These are phyloP conservation scores for Petrocephalus sullivani DNA, from an alignment of 2,797 vertebrate genomes.

Conservation along the genomic window DNA sequence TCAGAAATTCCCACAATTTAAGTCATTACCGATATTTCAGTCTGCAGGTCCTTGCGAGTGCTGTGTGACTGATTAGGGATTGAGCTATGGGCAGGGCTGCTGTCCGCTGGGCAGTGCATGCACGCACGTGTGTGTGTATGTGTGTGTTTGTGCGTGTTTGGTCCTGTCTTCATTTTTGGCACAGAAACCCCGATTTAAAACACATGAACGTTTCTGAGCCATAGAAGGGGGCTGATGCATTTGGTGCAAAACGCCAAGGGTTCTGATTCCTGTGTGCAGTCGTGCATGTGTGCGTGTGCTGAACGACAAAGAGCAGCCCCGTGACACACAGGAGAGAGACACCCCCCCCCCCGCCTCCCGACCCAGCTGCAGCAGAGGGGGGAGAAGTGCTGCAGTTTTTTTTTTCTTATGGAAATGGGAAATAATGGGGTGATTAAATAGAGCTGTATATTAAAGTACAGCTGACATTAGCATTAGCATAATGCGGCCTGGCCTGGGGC, in stretches of 20 bases:
- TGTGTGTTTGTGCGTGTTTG: conserved; percentile 16
- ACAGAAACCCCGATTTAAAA: not conserved
- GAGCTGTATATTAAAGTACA: conserved; percentile 99
- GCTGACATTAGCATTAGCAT: conserved; percentile 99
- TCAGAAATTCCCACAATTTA: not conserved
- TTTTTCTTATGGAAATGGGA: conserved; percentile 90
- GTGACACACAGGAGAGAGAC: not conserved
- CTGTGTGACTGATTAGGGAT: not conserved
- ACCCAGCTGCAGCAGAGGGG: not conserved
- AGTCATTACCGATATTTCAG: not conserved
- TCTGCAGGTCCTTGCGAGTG: not conserved
- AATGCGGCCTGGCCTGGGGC: conserved; percentile 94
- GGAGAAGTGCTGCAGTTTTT: conserved; percentile 35
- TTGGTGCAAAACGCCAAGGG: not conserved
- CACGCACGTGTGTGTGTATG: conserved; percentile 41
- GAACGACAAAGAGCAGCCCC: not conserved
- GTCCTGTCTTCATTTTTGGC: not conserved
- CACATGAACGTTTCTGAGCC: not conserved
- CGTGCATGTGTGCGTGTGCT: not conserved
- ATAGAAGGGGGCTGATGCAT: not conserved
- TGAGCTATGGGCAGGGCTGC: not conserved
- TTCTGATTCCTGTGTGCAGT: not conserved
- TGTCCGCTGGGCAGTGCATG: conserved; percentile 29
- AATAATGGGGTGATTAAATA: conserved; percentile 91
- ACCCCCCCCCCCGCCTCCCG: not conserved